These are phyloP conservation scores for Luehdorfia chinensis DNA, from an alignment of 1,140 invertebrate species.

Conservation along the genomic window DNA sequence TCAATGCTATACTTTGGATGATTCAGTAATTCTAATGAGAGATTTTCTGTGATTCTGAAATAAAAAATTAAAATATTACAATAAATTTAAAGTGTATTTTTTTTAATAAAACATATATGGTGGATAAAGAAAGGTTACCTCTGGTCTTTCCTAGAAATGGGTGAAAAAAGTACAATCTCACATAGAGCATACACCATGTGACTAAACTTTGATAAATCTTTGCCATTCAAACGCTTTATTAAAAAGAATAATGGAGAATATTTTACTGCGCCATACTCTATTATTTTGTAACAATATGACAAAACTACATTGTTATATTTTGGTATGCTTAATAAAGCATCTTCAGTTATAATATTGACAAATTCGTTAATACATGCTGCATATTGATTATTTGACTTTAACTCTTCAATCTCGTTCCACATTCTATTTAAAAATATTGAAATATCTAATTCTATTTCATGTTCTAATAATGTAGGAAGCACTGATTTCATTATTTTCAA, in stretches of 20 bases:
- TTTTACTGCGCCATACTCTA: constrained; percentile 50
- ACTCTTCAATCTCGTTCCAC: constrained; percentile 61
- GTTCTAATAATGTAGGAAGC: constrained; percentile 27
- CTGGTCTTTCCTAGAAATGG: constrained; percentile 53
- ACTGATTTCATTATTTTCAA: constrained; percentile 48
- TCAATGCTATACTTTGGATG: constrained; percentile 29
- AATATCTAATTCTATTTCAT: constrained; percentile 35
- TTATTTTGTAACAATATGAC: constrained; percentile 48
- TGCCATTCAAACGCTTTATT: constrained; percentile 36
- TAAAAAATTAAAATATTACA: constrained; percentile 17
- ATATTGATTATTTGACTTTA: constrained; percentile 60
- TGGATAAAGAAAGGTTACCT: no score
- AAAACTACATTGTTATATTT: constrained; percentile 47
- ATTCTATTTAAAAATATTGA: constrained; percentile 41
- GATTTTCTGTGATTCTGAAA: constrained; percentile 52
- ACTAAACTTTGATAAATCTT: constrained; percentile 29
- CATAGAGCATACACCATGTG: constrained; percentile 47
- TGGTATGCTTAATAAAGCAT: constrained; percentile 33
- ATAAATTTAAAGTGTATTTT: background rate
- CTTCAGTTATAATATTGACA: constrained; percentile 45
- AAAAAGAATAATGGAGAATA: constrained; percentile 47
- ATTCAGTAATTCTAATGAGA: constrained; percentile 38
- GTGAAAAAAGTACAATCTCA: constrained; percentile 51
- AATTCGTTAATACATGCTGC: constrained; percentile 52
- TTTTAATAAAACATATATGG: no score